Base-by-base conservation (phyloP, 1,140 invertebrate species). In the Luehdorfia chinensis region DNA sequence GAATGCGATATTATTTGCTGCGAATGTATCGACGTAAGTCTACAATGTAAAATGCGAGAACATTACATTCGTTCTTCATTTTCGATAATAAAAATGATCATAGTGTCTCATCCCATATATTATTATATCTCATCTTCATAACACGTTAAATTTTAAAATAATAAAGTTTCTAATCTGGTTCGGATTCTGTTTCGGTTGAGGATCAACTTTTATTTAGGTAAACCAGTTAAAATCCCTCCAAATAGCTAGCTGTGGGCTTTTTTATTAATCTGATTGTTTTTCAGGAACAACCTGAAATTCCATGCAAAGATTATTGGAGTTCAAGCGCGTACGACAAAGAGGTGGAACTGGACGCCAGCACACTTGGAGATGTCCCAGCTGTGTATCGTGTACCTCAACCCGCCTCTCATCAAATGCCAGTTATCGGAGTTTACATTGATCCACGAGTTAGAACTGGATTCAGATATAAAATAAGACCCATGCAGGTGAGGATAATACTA, bases 351-450 rank as follows among this genome's bases (percentile, higher is more conserved):
- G 89, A 91, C 62, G 91, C 88, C 0, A 84, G 88, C 14, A 66
- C 72, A 16, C 61, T 92, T 6, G 90, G 90, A 23, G 92, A 93
- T 74, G 84, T 93, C 16, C 91, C 91, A 2, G 90, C 90, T 1
- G 79, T 89, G 15, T 93, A 93, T 70, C 81, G 76, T 5, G 88
- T 93, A 3, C 89, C 89, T 19, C 86, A 89, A 1, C 79, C 92
- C 0, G 83, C 87, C 12, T 75, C 87, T 1, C 89, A 93, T 63
- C 92, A 94, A 73, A 88, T 93, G 62, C 91, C 92, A 0, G 93
- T 92, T 14, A 90, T 93, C 66, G 93, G 93, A 44, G 90, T 94
- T 8, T 93, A 92, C 72, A 88, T 94, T 33, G 92, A 95, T 78
- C 88, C 89, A 21, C 83, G 90, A 41, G 91, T 95, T 41, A 84